These are phyloP conservation scores for Molossus molossus DNA, from an alignment of 2,797 vertebrate genomes.

Conservation along the genomic window DNA sequence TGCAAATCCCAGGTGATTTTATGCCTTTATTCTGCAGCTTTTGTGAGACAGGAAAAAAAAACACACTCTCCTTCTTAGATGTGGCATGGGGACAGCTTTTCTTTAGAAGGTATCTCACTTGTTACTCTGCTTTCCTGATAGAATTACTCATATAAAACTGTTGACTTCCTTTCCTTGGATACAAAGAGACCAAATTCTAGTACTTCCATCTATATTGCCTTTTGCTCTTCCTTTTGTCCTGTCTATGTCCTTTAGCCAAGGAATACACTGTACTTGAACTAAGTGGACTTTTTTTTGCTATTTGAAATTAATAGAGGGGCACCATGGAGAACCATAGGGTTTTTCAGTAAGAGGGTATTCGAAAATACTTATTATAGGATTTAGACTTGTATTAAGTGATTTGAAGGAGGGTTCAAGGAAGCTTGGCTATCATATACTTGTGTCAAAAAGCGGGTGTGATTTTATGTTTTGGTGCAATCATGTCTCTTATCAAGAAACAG, in stretches of 20 bases:
- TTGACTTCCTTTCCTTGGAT: neutral
- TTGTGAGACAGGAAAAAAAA: neutral
- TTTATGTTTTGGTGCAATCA: conserved; percentile 3
- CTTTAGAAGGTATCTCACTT: neutral
- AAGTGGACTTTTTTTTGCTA: neutral
- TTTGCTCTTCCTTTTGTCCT: neutral
- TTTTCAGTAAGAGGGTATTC: neutral
- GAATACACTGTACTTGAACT: neutral
- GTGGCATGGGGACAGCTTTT: neutral
- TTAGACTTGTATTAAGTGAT: neutral
- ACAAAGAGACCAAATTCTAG: neutral
- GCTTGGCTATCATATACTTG: neutral
- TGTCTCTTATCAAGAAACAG: neutral
- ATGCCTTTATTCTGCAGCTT: neutral
- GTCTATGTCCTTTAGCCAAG: neutral
- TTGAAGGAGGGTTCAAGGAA: neutral
- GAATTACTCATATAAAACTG: neutral
- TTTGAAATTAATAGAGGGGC: neutral
- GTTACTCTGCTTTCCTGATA: neutral
- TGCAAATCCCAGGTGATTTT: conserved; percentile 23
- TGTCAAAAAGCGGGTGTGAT: neutral
- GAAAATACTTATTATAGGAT: neutral
- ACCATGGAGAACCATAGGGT: neutral
- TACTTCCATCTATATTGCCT: neutral
- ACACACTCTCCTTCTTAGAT: neutral